Percentiles rank a stretch among this genome's conserved stretches.
These are phyloP conservation scores for Scaptodrosophila lebanonensis DNA, from an alignment of 1,140 invertebrate species.

Conservation along the genomic window DNA sequence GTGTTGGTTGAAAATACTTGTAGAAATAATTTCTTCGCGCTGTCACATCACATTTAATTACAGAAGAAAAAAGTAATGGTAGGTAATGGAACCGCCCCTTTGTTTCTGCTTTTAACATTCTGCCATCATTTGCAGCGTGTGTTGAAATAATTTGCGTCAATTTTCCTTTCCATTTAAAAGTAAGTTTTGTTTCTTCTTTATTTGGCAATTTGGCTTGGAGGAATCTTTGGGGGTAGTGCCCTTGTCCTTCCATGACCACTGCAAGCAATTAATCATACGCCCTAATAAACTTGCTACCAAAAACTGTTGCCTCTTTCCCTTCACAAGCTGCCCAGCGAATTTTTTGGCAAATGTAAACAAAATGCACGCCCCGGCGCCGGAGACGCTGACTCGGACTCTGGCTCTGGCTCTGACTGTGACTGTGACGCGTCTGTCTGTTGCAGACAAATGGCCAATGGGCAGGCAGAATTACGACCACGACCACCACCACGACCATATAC, in stretches of 20 bases:
- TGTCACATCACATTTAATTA: conserved; percentile 59
- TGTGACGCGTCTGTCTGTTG: conserved; percentile 59
- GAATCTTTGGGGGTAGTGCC: too few species aligned
- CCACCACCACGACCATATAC: background rate
- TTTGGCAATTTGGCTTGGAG: background rate
- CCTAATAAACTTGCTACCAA: conserved; percentile 55
- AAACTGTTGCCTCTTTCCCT: conserved; percentile 18
- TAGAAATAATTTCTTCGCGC: too few species aligned
- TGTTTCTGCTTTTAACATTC: conserved; percentile 27
- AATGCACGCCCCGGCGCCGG: conserved; percentile 57
- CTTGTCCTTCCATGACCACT: conserved; percentile 37
- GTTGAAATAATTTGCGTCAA: conserved; percentile 63
- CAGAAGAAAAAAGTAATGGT: too few species aligned
- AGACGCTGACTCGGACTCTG: too few species aligned
- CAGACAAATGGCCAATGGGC: conserved; percentile 68
- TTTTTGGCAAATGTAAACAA: conserved; percentile 61
- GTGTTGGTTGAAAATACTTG: too few species aligned
- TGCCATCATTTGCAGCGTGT: conserved; percentile 47
- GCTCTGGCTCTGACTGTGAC: too few species aligned
- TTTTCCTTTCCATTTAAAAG: conserved; percentile 49
- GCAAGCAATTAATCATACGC: conserved; percentile 65
- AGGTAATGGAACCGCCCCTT: too few species aligned
- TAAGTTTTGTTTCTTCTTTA: conserved; percentile 18
- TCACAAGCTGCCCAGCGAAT: conserved; percentile 22
- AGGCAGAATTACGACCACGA: conserved; percentile 23